These are phyloP conservation scores for Dynastes hyllus DNA, from an alignment of 2,888 invertebrate genomes.

Conservation along the genomic window DNA sequence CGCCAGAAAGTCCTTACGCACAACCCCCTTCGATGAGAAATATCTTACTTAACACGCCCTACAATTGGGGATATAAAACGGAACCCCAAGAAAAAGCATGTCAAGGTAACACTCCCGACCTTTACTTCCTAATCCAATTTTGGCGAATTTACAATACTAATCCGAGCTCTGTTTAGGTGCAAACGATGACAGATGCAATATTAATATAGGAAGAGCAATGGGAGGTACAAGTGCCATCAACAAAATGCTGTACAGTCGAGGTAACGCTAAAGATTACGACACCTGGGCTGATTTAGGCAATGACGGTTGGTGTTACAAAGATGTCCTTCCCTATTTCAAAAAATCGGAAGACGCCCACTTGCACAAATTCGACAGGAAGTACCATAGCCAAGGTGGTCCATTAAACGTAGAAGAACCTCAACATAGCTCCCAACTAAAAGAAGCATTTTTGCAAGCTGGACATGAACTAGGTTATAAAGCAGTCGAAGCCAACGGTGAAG, in stretches of 20 bases:
- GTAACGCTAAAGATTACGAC: constrained; percentile 83
- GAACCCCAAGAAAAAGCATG: constrained; percentile 74
- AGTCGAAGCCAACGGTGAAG: constrained; percentile 78
- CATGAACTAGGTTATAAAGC: constrained; percentile 76
- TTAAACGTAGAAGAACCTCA: constrained; percentile 72
- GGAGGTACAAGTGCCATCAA: constrained; percentile 89
- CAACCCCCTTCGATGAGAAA: constrained; percentile 66
- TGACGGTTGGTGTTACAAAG: constrained; percentile 82
- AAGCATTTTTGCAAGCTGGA: constrained; percentile 76
- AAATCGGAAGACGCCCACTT: constrained; percentile 84
- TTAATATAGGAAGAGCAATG: constrained; percentile 80
- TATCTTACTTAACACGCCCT: constrained; percentile 71
- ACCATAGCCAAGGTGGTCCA: constrained; percentile 75
- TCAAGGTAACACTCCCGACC: constrained; percentile 64
- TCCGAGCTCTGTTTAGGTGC: constrained; percentile 57
- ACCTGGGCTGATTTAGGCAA: constrained; percentile 83
- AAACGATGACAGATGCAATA: constrained; percentile 61
- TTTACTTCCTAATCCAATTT: not conserved
- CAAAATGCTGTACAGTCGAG: constrained; percentile 87
- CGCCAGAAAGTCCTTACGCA: constrained; percentile 69
- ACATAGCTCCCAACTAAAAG: constrained; percentile 50
- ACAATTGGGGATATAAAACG: constrained; percentile 76
- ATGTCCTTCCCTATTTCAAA: constrained; percentile 84
- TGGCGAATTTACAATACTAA: not conserved
- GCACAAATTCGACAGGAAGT: constrained; percentile 72